Evolutionary conservation across 2,888 invertebrate genomes (phyloP), one percentile per base, ranked within the genome.

Genomic region (Heteromyza rotundicornis): DNA sequence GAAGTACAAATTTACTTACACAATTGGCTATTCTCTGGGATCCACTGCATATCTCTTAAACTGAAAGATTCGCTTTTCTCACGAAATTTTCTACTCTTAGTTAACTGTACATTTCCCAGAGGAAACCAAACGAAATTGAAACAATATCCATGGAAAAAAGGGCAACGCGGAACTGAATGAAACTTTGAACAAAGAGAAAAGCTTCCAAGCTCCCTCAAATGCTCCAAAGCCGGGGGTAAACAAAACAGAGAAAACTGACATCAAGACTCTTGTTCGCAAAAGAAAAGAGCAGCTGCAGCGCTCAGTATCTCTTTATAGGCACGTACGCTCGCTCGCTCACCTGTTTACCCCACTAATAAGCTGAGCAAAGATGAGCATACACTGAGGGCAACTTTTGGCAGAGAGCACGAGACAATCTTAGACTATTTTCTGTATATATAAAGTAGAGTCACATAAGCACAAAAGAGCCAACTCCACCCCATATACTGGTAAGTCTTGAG

Each of bases 391-490:
- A n/a, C 47, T 47, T 17, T n/a, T 5, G 20, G 20, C 47, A 20
- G 7, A 47, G 47, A 47, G 47, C 47, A 47, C 47, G 47, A 47
- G 47, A 47, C 47, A 47, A 20, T 19, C n/a, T n/a, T n/a, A n/a
- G n/a, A n/a, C n/a, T n/a, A n/a, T n/a, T n/a, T n/a, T n/a, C 19
- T 47, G 44, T 57, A 56, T 35, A 60, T 63, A 62, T 55, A 51
- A n/a, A n/a, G n/a, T n/a, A n/a, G n/a, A 50, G 36, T 47, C 47
- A 47, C 20, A 47, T 47, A 23, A 51, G 27, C 22, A 57, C 47
- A 57, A 65, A 57, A 67, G 68, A 65, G 63, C 47, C 67, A 69
- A 64, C 68, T 68, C 67, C 69, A 67, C 69, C 69, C n/a, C 69
- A 69, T 64, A 58, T 60, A 56, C 50, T 55, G 35, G 51, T 20